phyloP scores from a whole-genome alignment of 2,797 vertebrate species.

The Cryptoprocta ferox region DNA sequence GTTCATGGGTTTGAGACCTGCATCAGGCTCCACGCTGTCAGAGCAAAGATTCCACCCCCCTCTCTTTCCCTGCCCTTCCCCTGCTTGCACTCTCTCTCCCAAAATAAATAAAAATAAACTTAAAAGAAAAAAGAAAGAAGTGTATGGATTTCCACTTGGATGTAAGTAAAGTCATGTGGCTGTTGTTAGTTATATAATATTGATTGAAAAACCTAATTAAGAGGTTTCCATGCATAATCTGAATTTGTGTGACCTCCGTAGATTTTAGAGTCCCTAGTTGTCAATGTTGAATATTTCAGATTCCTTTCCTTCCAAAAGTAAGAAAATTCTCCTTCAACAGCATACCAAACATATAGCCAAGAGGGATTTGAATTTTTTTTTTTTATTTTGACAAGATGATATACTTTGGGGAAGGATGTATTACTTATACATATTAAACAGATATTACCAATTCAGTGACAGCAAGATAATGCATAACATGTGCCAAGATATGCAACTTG shows the following conservation, averaged over 20 bases:
- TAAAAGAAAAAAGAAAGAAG: background rate
- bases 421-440: conserved; percentile 28
- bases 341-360: conserved; percentile 23
- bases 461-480: background rate
- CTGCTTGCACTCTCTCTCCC: too few species aligned
- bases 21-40: too few species aligned
- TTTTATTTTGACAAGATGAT: conserved; percentile 54
- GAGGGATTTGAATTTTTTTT: background rate
- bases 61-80: too few species aligned
- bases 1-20: too few species aligned
- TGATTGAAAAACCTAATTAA: background rate
- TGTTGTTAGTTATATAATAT: background rate
- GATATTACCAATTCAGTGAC: conserved; percentile 2
- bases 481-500: conserved; percentile 1
- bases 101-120: too few species aligned
- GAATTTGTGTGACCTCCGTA: background rate
- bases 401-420: background rate
- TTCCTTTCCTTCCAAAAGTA: background rate
- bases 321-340: background rate
- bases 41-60: too few species aligned
- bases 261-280: background rate
- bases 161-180: background rate
- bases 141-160: background rate
- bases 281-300: background rate
- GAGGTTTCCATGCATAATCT: background rate